Base-by-base conservation (phyloP, 2,113 vertebrate species). In the Himantopus leucocephalus region DNA sequence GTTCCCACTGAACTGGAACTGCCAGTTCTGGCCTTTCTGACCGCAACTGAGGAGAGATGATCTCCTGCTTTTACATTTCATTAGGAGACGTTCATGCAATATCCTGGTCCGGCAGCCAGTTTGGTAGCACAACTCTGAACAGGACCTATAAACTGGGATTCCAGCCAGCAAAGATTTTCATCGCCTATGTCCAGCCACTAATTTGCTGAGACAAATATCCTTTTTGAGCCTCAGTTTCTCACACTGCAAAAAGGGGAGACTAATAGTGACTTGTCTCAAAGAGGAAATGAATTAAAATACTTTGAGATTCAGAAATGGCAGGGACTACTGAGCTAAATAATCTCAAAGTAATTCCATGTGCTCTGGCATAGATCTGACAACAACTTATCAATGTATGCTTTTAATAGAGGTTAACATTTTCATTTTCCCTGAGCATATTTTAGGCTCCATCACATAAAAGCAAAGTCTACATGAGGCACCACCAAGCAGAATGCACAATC, bases 371-470 rank as follows among this genome's bases (percentile, higher is more conserved):
- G 63, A 88, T 70, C 73, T 74, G 73, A 92, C 88, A 92, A 74
- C 74, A 92, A 83, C 63, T 86, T 94, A 90, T 56, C 92, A 82
- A 82, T 2, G 19, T 43, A 34, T 71, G 55, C 83, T 91, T 94
- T 95, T 96, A 95, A 92, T 62, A 92, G 75, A 92, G 90, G 74
- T 90, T 94, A 96, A 97, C 67, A 67, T 92, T 97, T 96, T 93
- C 75, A 96, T 94, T 96, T 95, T 84, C 80, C 84, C 87, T 23
- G 67, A 92, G 78, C 74, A 13, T 87, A 94, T 93, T 93, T 97
- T 94, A 95, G 82, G 64, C 70, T 91, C 52, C 76, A 62, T 56
- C 84, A 72, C 87, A 88, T 96, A 93, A 96, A 97, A 94, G 70
- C 63, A 60, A 83, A 62, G 53, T 23, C 87, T 90, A 5, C 41